Base-by-base conservation (phyloP, 2,797 vertebrate genomes). In the Oryzias dopingdopingensis region DNA sequence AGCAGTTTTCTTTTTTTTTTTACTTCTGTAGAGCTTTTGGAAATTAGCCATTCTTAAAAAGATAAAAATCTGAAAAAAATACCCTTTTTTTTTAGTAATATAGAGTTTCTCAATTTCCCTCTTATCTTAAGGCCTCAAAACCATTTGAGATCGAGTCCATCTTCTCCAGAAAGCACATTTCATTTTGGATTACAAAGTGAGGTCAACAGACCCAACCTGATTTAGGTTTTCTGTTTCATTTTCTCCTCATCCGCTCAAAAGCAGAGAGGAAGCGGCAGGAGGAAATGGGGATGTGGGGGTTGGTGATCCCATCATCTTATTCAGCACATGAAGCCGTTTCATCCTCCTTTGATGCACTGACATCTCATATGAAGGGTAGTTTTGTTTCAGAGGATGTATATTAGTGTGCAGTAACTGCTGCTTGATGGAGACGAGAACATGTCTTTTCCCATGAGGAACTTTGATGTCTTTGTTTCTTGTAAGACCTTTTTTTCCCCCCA, bases 151-250 rank as follows among this genome's bases (percentile, higher is more conserved):
- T 37, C 12, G 32, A 37, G 32, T 37, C 32, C 5, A 50, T 20
- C 50, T 26, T 63, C 55, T 62, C 58, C 63, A 52, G 29, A 51
- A 60, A 60, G 65, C 56, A 53, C 26, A 62, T 76, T 80, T 79
- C 67, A 72, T 14, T 42, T 68, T 62, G 72, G 76, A 81, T 79
- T 78, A 81, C 72, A 79, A 73, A 84, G 71, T 55, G 65, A 81
- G 83, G 82, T 85, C 87, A 83, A 56, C 73, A 76, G 67, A 79
- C 65, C 72, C 72, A 68, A 78, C 77, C 76, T 80, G 70, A 82
- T 86, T 84, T 82, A 70, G 85, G 87, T 84, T 83, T 82, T 82
- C 74, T 48, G 64, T 84, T 86, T 85, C 70, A 81, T 86, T 84
- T 83, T 70, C 47, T 49, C 52, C 48, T 40, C 60, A 40, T 75